phyloP scores from a whole-genome alignment of 2,888 invertebrate species.

The Eurytoma californica region DNA sequence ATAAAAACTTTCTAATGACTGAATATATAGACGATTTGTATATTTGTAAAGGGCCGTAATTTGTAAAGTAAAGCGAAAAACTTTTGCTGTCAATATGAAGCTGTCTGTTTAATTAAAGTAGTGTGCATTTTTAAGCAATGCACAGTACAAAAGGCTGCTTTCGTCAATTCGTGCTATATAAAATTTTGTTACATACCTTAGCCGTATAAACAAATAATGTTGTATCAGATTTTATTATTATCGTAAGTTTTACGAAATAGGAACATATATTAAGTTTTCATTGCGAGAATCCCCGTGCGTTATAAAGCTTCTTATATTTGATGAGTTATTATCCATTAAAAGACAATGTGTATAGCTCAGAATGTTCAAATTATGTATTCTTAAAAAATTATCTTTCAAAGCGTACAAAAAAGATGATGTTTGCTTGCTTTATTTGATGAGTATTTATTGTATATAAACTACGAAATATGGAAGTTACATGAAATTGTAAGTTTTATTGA shows the following conservation, averaged over 20 bases:
- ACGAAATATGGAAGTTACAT: constrained; percentile 41
- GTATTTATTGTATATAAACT: constrained; percentile 55
- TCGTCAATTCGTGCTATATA: constrained; percentile 27
- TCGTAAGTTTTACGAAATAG: constrained; percentile 37
- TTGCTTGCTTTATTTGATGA: constrained; percentile 38
- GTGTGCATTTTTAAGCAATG: constrained; percentile 41
- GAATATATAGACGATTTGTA: constrained; percentile 20
- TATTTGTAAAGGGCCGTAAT: constrained; percentile 47
- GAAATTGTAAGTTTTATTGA: constrained; percentile 55
- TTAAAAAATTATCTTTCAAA: constrained; percentile 22
- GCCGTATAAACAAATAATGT: constrained; percentile 34
- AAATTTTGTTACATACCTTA: constrained; percentile 43
- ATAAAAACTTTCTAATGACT: too few species aligned
- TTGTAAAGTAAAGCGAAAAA: constrained; percentile 10
- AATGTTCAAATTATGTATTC: constrained; percentile 24
- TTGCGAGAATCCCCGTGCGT: constrained; percentile 5
- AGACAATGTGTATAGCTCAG: constrained; percentile 41
- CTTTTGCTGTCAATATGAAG: neutral
- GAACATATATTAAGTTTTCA: constrained; percentile 42
- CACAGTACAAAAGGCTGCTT: constrained; percentile 15
- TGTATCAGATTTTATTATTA: constrained; percentile 43
- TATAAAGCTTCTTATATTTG: constrained; percentile 34
- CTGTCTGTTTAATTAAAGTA: neutral
- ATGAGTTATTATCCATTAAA: constrained; percentile 32
- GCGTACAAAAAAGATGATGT: constrained; percentile 9